phyloP scores from a whole-genome alignment of 2,113 vertebrate genomes.

The Archocentrus centrarchus region DNA sequence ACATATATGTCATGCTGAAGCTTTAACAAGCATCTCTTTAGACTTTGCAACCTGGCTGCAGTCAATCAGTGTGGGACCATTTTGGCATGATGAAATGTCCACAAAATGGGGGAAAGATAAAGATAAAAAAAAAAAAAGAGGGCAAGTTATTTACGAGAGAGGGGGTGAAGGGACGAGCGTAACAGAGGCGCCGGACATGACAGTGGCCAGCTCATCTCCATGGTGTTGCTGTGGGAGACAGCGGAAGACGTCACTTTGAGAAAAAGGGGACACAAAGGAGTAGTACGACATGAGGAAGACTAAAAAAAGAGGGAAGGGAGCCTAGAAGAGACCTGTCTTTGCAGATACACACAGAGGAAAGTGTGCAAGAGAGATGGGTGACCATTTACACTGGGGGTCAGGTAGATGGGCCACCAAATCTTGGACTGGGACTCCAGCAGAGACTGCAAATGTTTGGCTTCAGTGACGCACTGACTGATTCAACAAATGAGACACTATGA shows the following conservation, averaged over 20 bases:
- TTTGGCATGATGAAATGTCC: constrained; percentile 67
- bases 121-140: constrained; percentile 65
- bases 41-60: constrained; percentile 65
- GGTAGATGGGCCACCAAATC: constrained; percentile 31
- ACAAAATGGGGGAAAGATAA: constrained; percentile 66
- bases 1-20: constrained; percentile 56
- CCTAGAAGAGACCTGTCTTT: constrained; percentile 52
- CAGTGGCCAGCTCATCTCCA: constrained; percentile 78
- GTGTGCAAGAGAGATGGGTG: constrained; percentile 35
- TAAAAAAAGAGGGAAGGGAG: constrained; percentile 49
- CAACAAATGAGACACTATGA: constrained; percentile 28
- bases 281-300: constrained; percentile 69
- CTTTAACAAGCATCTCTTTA: constrained; percentile 70
- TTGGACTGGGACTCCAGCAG: not conserved
- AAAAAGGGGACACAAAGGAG: constrained; percentile 78
- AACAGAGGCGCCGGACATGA: constrained; percentile 82
- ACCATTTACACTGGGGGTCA: constrained; percentile 60
- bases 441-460: constrained; percentile 42
- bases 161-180: constrained; percentile 76
- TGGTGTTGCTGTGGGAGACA: constrained; percentile 83
- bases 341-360: constrained; percentile 50
- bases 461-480: constrained; percentile 32
- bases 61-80: constrained; percentile 53
- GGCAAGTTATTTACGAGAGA: constrained; percentile 82
- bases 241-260: constrained; percentile 79